Base-by-base conservation (phyloP, 2,888 invertebrate species). In the Prosopocoilus inquinatus region DNA sequence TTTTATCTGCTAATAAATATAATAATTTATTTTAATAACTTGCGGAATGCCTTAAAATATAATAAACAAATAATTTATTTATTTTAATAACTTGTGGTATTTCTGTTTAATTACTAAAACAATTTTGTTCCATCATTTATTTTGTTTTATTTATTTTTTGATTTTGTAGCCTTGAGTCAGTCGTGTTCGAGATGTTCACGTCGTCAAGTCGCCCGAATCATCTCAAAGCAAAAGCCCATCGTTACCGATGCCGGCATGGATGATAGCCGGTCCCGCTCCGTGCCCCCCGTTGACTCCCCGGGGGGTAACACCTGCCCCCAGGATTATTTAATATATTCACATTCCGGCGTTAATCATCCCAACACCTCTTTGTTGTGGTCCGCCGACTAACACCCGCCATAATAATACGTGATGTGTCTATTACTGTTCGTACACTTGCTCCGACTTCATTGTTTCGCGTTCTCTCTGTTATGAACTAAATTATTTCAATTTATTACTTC, bases 321-420 rank as follows among this genome's bases (percentile, higher is more conserved):
- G 67, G 71, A 73, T 72, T 74, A 74, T 74, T 75, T 74, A 75
- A 75, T 74, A 71, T 74, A 73, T 74, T 75, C 75, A 74, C 71
- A 71, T 71, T 68, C 73, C 73, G 73, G 70, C 72, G 74, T 75
- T 76, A 75, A 76, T 76, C 76, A 76, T 75, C 67, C 72, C 72
- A 73, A 75, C 65, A 67, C 65, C 65, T 66, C 49, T 54, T 67
- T 67, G 66, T 65, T 59, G 50, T 43, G 49, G 15, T 12, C 38
- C 16, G 58, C 47, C 44, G 57, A 62, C 63, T 59, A 59, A 58
- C 60, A 57, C 54, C 60, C 61, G 57, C 62, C 61, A 61, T 53
- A 60, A 55, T 57, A 55, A 50, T 50, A 52, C 41, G 5, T 41
- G 41, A 41, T 41, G 41, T 41, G 15, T 41, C 41, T 41, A 41